Conservation (phyloP, 2,113 vertebrate genomes). For the Limnothrissa miodon region DNA sequence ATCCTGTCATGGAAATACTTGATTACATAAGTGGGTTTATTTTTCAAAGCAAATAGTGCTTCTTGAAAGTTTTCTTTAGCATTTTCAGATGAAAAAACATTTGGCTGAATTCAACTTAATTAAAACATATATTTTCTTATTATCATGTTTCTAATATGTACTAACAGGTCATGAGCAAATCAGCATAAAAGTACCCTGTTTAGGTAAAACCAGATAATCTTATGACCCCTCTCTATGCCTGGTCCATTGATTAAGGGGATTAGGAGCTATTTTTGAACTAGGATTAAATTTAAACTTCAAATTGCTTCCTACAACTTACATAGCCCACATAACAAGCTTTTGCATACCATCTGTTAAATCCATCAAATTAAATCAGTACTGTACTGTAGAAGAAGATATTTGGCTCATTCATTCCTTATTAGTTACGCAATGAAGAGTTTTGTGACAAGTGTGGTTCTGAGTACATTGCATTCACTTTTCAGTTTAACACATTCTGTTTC, state of each 20-base stretch:
- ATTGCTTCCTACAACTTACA: not conserved
- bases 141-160: not conserved
- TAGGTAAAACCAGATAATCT: not conserved
- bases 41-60: not conserved
- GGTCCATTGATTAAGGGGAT: not conserved
- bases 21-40: not conserved
- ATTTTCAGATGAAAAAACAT: not conserved
- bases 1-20: not conserved
- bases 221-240: not conserved
- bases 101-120: too few relatives aligned
- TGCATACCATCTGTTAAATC: not conserved
- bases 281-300: slow-evolving; percentile 2
- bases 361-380: not conserved
- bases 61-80: not conserved
- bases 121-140: not conserved
- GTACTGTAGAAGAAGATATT: not conserved
- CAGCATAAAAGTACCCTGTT: not conserved
- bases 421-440: not conserved
- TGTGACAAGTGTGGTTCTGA: not conserved
- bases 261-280: too few relatives aligned
- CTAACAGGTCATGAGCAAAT: not conserved
- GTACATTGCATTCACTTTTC: slow-evolving; percentile 37
- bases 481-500: not conserved
- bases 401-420: not conserved
- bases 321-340: not conserved